These are phyloP conservation scores for Bellardia pandia DNA, from an alignment of 2,888 invertebrate genomes.

Conservation along the genomic window DNA sequence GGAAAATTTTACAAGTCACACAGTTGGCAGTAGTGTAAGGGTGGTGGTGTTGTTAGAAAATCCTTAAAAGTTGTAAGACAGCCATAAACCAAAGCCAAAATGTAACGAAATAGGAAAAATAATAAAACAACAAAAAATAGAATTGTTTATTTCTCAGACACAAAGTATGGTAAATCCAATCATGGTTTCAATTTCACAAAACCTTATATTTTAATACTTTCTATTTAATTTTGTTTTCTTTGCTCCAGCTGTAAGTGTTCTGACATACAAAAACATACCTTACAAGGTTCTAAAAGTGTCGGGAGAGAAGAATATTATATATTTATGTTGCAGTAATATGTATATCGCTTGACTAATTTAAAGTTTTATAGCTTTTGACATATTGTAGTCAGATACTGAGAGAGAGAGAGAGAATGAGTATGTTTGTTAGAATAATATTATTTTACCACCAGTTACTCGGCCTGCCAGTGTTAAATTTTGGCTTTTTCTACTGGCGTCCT, in stretches of 20 bases:
- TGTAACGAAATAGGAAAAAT: background rate
- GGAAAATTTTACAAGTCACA: background rate
- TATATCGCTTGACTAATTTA: slow-evolving; percentile 80
- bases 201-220: slow-evolving; percentile 31
- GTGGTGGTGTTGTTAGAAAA: background rate
- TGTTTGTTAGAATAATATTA: slow-evolving; percentile 47
- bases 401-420: background rate
- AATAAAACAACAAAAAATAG: background rate
- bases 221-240: background rate
- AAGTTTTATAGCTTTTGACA: slow-evolving; percentile 82
- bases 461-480: slow-evolving; percentile 21
- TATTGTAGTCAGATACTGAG: slow-evolving; percentile 75
- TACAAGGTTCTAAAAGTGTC: background rate
- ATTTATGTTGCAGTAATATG: slow-evolving; percentile 62
- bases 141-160: slow-evolving; percentile 15
- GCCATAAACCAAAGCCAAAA: slow-evolving; percentile 13
- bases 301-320: slow-evolving; percentile 16
- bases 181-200: slow-evolving; percentile 27
- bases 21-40: background rate
- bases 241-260: background rate
- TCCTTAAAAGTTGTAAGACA: background rate
- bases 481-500: background rate
- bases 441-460: slow-evolving; percentile 34
- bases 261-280: background rate
- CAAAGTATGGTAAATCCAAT: slow-evolving; percentile 23